Base-by-base conservation (phyloP, 2,888 invertebrate species). In the Heterodera filipjevi region DNA sequence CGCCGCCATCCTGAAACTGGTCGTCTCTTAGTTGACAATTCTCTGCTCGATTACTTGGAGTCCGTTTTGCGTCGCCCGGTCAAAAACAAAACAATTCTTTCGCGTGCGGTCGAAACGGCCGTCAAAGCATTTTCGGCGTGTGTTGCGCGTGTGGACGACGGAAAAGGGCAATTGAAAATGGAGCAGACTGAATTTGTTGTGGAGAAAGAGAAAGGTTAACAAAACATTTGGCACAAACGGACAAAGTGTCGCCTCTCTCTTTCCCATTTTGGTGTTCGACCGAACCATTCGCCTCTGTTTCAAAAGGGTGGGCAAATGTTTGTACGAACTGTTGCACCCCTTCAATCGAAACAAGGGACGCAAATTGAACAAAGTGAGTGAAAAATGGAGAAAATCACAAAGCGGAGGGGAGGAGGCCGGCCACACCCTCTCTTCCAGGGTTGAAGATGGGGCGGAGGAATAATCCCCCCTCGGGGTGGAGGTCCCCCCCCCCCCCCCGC, bases 71-170 rank as follows among this genome's bases (percentile, higher is more conserved):
- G 30, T 33, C 66, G 73, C n/a, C 83, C 83, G 22, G 71, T 75
- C 32, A 76, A 81, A 32, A 33, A 77, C 22, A 70, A 80, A 12
- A 46, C 39, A 49, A 64, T 59, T 5, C 77, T 85, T 22, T 66
- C 80, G 6, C 70, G 80, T 8, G 84, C 84, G 33, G 82, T 84
- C 6, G 81, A 80, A n/a, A 80, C 86, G 71, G 86, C 87, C 10
- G 83, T 87, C 33, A 82, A 85, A 44, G 84, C 84, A 5, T 88
- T 88, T 79, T 80, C 81, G 35, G 86, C 88, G 16, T 88, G 87
- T 80, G 83, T 86, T 19, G 81, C 86, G 27, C 78, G 88, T 33
- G 85, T 87, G 46, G 86, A 86, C 22, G 85, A 27, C 27, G 53
- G 53, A n/a, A 72, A 72, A n/a, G 77, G 77, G 16, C 44, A 30